Conservation (phyloP, 2,113 vertebrate species). For the Leptocoma aspasia region DNA sequence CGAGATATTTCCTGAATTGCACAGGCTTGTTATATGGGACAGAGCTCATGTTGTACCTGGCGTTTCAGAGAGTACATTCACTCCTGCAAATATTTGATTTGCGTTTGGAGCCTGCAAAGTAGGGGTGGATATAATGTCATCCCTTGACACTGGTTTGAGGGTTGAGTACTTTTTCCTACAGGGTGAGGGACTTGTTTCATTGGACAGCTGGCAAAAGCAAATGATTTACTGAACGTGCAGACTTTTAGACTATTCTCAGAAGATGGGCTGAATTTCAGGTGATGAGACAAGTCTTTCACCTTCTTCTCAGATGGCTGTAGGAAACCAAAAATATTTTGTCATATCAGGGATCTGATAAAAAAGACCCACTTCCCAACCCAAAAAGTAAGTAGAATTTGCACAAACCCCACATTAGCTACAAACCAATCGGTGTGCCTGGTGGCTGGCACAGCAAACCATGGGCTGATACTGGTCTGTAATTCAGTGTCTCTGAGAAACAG, state of each 20-base stretch:
- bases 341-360: background rate
- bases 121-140: background rate
- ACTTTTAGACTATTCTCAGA: background rate
- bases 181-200: background rate
- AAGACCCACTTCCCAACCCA: background rate
- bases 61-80: background rate
- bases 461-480: background rate
- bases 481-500: slow-evolving; percentile 23
- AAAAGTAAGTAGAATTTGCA: background rate
- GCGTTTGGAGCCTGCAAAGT: background rate
- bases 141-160: background rate
- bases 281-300: background rate
- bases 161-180: background rate
- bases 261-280: background rate
- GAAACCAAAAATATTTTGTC: background rate
- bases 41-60: background rate
- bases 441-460: background rate
- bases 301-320: background rate
- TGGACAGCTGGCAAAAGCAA: background rate
- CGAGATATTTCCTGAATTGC: background rate
- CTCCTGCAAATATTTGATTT: background rate
- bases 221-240: background rate
- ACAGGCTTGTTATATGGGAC: background rate
- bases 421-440: background rate
- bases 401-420: background rate